Base-by-base conservation (phyloP, 2,113 vertebrate genomes). In the Indri indri region DNA sequence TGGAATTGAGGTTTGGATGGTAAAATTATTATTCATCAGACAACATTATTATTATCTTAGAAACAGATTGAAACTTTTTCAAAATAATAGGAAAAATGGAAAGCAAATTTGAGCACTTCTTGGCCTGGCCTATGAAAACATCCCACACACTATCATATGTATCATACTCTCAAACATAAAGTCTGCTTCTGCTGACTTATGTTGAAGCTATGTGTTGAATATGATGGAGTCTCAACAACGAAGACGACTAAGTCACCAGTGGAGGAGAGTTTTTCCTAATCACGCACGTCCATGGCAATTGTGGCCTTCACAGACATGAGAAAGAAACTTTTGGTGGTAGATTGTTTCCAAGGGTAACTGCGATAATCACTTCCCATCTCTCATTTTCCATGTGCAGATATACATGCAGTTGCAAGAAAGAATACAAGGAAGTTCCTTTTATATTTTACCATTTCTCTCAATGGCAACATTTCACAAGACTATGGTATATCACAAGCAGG, bases 81-180 rank as follows among this genome's bases (percentile, higher is more conserved):
- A 88, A 70, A 92, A 90, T 66, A 54, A 73, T 18, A 91, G n/a
- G 27, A 79, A 73, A 77, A 92, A 83, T 47, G 4, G 10, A 77
- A 89, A 66, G 13, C 20, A 79, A 87, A 80, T 20, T 20, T 54
- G 20, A 32, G 14, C 8, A 22, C 12, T 37, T 52, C 1, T 54
- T 66, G 42, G 7, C 14, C 10, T 45, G 20, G 14, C 13, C 40
- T 11, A 30, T 66, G 37, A 80, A 83, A 88, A 73, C 23, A 14
- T 54, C 63, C n/a, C 13, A 18, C 68, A 10, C 10, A 2, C 6
- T 68, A 8, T 25, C 47, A 45, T 11, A 50, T 2, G 42, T 23
- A 8, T 30, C 3, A 14, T 59, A 37, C 8, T 20, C 3, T n/a
- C 18, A 32, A 59, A 23, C 11, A 20, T 27, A 8, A 13, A n/a